Evolutionary conservation across 2,797 vertebrate genomes (phyloP).

Genomic region (Pangasius macronema): DNA sequence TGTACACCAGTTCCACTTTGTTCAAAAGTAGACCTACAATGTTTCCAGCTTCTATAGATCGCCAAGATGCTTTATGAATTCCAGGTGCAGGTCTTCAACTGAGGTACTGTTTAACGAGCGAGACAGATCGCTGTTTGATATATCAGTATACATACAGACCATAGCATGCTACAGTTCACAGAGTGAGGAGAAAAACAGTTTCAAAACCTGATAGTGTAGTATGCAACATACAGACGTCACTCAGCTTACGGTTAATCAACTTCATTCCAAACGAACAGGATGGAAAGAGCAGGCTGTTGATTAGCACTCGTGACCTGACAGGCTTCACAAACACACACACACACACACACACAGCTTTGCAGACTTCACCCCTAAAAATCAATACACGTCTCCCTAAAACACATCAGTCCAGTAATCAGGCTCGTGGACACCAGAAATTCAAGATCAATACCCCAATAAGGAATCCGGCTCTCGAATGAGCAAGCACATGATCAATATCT

Average conservation of each 20-base stretch:
- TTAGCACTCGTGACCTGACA: neutral
- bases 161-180: neutral
- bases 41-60: neutral
- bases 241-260: neutral
- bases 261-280: neutral
- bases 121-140: neutral
- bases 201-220: neutral
- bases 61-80: neutral
- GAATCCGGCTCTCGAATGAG: neutral
- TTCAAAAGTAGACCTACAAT: neutral
- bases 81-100: neutral
- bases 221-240: neutral
- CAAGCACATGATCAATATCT: neutral
- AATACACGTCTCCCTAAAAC: neutral
- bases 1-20: neutral
- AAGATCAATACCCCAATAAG: neutral
- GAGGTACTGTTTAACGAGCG: neutral
- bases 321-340: neutral
- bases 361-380: constrained; percentile 11
- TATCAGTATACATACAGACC: neutral
- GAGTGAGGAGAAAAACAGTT: neutral
- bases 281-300: neutral
- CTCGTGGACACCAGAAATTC: neutral
- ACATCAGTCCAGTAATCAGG: constrained; percentile 10
- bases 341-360: neutral